Conservation (phyloP, 2,797 vertebrate genomes). For the Phoeniculus purpureus region DNA sequence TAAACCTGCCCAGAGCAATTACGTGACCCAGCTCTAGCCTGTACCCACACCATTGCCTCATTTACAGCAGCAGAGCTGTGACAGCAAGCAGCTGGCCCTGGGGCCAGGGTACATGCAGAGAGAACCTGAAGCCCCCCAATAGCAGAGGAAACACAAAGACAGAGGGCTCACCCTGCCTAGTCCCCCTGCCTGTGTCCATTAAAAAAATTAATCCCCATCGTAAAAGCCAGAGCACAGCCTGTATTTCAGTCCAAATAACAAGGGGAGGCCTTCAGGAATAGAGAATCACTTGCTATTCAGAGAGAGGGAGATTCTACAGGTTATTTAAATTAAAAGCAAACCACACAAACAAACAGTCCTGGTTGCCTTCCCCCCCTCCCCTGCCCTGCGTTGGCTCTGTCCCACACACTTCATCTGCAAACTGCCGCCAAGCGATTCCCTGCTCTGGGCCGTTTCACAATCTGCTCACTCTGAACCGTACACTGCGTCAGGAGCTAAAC, state of each 20-base stretch:
- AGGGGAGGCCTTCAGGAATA: not conserved
- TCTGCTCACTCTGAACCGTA: slow-evolving; percentile 9
- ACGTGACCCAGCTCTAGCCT: slow-evolving; percentile 47
- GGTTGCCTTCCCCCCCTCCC: not conserved
- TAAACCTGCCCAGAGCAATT: slow-evolving; percentile 84
- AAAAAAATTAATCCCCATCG: not conserved
- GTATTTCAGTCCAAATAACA: slow-evolving; percentile 12
- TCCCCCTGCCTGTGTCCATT: not conserved
- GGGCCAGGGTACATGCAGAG: not conserved
- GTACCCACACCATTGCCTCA: slow-evolving; percentile 63
- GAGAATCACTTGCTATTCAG: not conserved
- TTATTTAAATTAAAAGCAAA: slow-evolving; percentile 57
- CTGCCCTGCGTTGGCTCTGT: not conserved
- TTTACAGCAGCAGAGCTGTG: slow-evolving; percentile 61
- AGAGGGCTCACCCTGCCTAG: not conserved
- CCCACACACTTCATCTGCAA: not conserved
- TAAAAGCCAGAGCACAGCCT: slow-evolving; percentile 33
- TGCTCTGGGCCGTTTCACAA: not conserved
- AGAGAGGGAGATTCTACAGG: not conserved
- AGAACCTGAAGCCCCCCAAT: not conserved
- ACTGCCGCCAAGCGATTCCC: not conserved
- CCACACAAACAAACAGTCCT: slow-evolving; percentile 38
- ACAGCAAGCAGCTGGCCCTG: slow-evolving; percentile 45
- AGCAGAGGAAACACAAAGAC: not conserved
- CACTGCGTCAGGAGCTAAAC: slow-evolving; percentile 19